phyloP scores from a whole-genome alignment of 2,888 invertebrate species.

The Schizaphis graminum region DNA sequence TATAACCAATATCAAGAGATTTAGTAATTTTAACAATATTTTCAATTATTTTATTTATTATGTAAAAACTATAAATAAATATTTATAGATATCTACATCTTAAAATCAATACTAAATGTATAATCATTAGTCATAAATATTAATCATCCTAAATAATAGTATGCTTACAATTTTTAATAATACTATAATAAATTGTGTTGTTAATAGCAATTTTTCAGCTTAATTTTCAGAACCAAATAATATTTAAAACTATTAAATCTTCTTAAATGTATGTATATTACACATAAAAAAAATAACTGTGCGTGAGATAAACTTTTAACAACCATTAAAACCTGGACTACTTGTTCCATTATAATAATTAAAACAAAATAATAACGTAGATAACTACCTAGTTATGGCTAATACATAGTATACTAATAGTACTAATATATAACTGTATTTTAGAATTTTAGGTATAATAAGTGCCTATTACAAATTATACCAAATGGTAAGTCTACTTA shows the following conservation, averaged over 20 bases:
- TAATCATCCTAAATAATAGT: background rate
- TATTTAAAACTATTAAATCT: background rate
- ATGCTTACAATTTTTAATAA: background rate
- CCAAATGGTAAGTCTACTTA: background rate
- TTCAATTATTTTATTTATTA: background rate
- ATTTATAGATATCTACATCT: background rate
- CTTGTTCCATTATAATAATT: slow-evolving; percentile 22
- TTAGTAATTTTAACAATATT: background rate
- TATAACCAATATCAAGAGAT: background rate
- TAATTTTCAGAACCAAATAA: background rate
- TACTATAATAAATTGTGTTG: background rate
- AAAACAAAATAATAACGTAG: background rate
- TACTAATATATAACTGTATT: background rate
- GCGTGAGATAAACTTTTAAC: background rate
- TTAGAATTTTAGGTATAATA: background rate
- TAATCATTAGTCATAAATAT: background rate
- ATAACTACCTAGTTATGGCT: background rate
- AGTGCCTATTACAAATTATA: background rate
- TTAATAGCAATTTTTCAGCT: background rate
- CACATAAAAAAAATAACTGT: slow-evolving; percentile 15
- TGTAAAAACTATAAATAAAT: background rate
- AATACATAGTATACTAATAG: background rate
- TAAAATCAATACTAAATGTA: too few species aligned
- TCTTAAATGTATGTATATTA: background rate
- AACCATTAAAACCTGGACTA: background rate